Evolutionary conservation across 2,113 vertebrate genomes (phyloP).

Genomic region (Scomber scombrus): DNA sequence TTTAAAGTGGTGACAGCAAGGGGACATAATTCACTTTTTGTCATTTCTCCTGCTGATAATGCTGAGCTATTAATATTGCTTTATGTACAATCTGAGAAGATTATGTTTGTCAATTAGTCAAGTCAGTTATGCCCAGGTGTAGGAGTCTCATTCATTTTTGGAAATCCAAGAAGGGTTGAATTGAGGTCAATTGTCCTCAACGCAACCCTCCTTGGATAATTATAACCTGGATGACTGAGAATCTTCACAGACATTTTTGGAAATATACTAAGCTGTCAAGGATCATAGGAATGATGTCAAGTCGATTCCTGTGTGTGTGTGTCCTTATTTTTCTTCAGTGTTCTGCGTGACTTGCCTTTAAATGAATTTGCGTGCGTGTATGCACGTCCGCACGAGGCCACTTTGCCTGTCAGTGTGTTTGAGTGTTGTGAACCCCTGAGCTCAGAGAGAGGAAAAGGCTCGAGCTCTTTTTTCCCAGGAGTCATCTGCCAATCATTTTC

Average conservation of each 20-base stretch:
- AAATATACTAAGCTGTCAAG: slow-evolving; percentile 38
- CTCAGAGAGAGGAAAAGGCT: slow-evolving; percentile 71
- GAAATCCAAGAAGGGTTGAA: no score
- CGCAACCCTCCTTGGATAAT: no score
- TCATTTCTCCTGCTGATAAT: background rate
- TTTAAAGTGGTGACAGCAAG: background rate
- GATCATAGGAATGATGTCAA: slow-evolving; percentile 39
- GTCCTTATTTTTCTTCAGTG: slow-evolving; percentile 43
- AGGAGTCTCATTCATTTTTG: slow-evolving; percentile 19
- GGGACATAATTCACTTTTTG: background rate
- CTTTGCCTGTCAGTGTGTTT: slow-evolving; percentile 71
- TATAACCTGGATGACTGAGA: no score
- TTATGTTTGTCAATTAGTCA: background rate
- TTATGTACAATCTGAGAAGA: background rate
- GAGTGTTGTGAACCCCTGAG: slow-evolving; percentile 76
- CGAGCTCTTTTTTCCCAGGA: slow-evolving; percentile 77
- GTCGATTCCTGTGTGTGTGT: slow-evolving; percentile 25
- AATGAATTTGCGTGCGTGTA: slow-evolving; percentile 38
- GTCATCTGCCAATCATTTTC: slow-evolving; percentile 86
- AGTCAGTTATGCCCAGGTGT: background rate
- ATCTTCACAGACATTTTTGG: slow-evolving; percentile 10
- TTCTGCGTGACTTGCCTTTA: slow-evolving; percentile 61
- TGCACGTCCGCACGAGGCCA: background rate
- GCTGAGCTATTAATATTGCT: background rate
- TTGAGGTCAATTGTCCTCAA: no score